Conservation (phyloP, 2,113 vertebrate genomes). For the Myiozetetes cayanensis region DNA sequence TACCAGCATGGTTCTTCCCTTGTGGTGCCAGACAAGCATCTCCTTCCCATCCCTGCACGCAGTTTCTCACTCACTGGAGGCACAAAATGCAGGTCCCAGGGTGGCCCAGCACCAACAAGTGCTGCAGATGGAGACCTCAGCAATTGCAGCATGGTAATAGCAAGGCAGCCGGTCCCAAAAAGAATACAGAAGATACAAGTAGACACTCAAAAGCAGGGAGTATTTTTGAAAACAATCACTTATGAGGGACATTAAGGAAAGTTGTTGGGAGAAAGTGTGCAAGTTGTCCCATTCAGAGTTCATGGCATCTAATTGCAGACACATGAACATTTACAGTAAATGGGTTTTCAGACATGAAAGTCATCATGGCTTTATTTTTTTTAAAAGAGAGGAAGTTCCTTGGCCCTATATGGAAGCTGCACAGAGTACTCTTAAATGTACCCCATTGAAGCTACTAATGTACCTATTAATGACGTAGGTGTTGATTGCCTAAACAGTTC, state of each 20-base stretch:
- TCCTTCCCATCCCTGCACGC: neutral
- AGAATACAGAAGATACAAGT: neutral
- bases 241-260: neutral
- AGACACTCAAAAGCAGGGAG: neutral
- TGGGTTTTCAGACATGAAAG: neutral
- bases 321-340: neutral
- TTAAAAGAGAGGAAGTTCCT: neutral
- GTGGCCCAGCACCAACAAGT: accelerated
- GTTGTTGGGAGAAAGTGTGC: neutral
- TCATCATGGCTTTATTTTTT: neutral
- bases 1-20: neutral
- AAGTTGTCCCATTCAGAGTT: neutral
- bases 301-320: neutral
- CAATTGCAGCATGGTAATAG: neutral
- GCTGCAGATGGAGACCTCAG: neutral
- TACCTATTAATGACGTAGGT: neutral
- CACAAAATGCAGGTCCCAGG: neutral
- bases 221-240: neutral
- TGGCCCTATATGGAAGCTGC: neutral
- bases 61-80: neutral
- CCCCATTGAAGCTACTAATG: neutral
- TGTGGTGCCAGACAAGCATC: neutral
- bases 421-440: neutral
- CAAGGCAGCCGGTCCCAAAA: neutral
- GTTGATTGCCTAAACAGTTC: neutral